Percentiles rank a stretch among this genome's conserved stretches.
These are phyloP conservation scores for Speoplatyrhinus poulsoni DNA, from an alignment of 2,113 vertebrate species.

Conservation along the genomic window DNA sequence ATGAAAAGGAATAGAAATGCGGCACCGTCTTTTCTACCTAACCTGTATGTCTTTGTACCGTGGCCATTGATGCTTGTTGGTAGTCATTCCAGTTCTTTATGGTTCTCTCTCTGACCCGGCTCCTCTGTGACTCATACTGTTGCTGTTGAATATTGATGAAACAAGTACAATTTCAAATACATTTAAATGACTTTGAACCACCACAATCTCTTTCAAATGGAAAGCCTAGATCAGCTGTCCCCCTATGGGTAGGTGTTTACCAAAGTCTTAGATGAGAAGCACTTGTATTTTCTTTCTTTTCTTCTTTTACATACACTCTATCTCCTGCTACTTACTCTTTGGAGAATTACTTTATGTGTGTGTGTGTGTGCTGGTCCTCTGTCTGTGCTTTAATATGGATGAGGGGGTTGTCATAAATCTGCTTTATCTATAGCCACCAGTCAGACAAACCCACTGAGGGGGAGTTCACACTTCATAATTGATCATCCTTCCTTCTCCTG, in stretches of 20 bases:
- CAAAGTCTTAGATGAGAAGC: conserved; percentile 38
- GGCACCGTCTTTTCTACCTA: too few relatives aligned
- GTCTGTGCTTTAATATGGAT: conserved; percentile 69
- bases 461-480: conserved; percentile 74
- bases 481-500: conserved; percentile 65
- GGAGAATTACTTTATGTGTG: conserved; percentile 48
- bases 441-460: conserved; percentile 64
- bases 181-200: background rate
- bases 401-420: conserved; percentile 68
- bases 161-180: background rate
- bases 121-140: too few relatives aligned
- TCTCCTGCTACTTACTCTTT: conserved; percentile 40
- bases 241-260: background rate
- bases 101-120: too few relatives aligned
- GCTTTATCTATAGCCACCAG: conserved; percentile 73
- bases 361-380: conserved; percentile 29
- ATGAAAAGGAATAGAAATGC: too few relatives aligned
- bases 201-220: background rate
- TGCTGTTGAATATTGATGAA: too few relatives aligned
- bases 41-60: too few relatives aligned
- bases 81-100: too few relatives aligned
- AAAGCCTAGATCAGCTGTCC: too few relatives aligned
- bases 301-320: conserved; percentile 27
- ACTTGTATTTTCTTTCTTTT: conserved; percentile 27
- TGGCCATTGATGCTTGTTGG: too few relatives aligned